Base-by-base conservation (phyloP, 2,888 invertebrate species). In the Drosophila kuntzei region DNA sequence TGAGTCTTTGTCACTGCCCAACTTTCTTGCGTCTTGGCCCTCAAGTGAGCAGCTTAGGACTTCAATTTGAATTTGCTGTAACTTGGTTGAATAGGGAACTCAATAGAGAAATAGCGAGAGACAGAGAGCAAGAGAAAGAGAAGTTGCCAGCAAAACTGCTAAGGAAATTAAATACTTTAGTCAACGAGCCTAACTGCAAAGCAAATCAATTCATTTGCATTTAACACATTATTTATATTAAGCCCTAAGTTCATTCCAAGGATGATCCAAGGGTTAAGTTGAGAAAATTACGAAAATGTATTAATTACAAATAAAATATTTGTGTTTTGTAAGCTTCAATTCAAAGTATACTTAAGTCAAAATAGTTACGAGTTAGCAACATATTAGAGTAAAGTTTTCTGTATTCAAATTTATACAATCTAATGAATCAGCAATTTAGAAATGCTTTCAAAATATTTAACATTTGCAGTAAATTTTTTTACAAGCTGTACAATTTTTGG, bases 31-130 rank as follows among this genome's bases (percentile, higher is more conserved):
- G 32, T 6, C 39, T 32, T 16, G 47, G 44, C 46, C 20, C 62
- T 58, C 58, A 58, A 43, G 39, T 59, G 60, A 34, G 47, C 60
- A 60, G 53, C 60, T 76, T 57, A 44, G 59, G 51, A 49, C 59
- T 53, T 57, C 43, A 68, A 67, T 72, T 74, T 54, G 49, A 60
- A 51, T 60, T 58, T 47, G 25, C 57, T 32, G 37, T 44, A 58
- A 60, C 16, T 68, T 74, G 36, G 41, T 37, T 37, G n/a, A 27
- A 14, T 25, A 20, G 16, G 29, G 27, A 41, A 11, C n/a, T n/a
- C 50, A 32, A 36, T 29, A 18, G 16, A 12, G 12, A 29, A 27
- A 44, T 6, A 16, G 6, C 1, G 9, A 14, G 36, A 29, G 22
- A 14, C 36, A 14, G 22, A 22, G 8, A n/a, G 39, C 8, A 14